phyloP scores from a whole-genome alignment of 53 echinoderm and acorn worm genomes.

The Crossaster papposus region DNA sequence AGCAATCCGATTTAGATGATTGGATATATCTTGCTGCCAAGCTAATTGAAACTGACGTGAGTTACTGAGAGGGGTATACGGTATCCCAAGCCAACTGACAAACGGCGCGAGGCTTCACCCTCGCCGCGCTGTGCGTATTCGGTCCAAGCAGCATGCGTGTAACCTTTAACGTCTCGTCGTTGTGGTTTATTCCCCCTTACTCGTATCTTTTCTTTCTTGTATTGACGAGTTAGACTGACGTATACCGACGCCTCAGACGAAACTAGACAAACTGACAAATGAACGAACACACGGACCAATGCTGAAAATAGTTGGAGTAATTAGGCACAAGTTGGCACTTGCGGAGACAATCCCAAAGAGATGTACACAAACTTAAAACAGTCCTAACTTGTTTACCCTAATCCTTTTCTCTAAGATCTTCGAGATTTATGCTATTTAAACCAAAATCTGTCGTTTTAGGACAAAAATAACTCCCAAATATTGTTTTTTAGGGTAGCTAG shows the following conservation, averaged over 20 bases:
- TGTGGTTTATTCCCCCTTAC: background rate
- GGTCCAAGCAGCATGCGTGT: background rate
- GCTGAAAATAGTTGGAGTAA: background rate
- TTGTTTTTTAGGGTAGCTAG: no score
- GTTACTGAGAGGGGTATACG: conserved; percentile 26
- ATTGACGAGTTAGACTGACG: background rate
- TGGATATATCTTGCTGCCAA: conserved; percentile 16
- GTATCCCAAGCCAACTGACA: background rate
- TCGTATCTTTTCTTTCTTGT: background rate
- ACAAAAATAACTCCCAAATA: no score
- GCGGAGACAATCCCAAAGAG: no score
- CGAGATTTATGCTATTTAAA: no score
- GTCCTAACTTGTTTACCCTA: no score
- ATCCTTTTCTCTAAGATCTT: no score
- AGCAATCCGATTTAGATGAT: conserved; percentile 52
- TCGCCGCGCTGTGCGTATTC: no score
- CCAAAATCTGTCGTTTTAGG: no score
- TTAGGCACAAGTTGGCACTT: no score
- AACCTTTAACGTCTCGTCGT: background rate
- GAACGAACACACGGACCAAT: background rate
- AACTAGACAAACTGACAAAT: background rate
- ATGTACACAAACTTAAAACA: no score
- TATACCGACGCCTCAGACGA: background rate
- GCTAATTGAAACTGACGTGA: conserved; percentile 42
- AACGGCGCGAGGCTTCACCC: background rate